Base-by-base conservation (phyloP, 2,113 vertebrate species). In the rat (Rattus norvegicus) region DNA sequence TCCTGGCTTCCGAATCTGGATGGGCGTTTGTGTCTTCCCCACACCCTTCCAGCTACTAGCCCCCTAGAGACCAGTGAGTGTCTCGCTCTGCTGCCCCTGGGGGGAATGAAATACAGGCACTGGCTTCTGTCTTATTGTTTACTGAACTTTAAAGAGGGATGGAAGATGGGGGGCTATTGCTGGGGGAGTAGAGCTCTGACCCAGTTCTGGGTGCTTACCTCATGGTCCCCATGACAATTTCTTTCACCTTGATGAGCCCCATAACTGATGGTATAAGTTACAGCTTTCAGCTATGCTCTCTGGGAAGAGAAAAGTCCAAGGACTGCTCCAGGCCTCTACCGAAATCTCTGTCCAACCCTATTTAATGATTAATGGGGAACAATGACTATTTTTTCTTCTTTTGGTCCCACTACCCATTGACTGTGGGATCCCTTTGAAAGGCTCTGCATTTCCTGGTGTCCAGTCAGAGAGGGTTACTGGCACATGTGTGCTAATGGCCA, bases 161-260 rank as follows among this genome's bases (percentile, higher is more conserved):
- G 5, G 36, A 2, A 47, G 36, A n/a, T 5, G 0, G 4, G 75
- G 26, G 5, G 61, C 2, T 36, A 6, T 22, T 33, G 26, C 28
- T 61, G 12, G 6, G 47, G 63, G 54, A 72, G 43, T 43, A 14
- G 84, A 93, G 70, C 24, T 49, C 49, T 9, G 30, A 0, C 52
- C 59, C 20, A 22, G 7, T 22, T 36, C 20, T 63, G 20, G 49
- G 24, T 72, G 43, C 49, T 84, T 16, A 72, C 39, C 54, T 22
- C 49, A 14, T 13, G 61, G 81, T 61, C 69, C 67, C 77, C 36
- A 2, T 22, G 69, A 88, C 76, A 89, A 39, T n/a, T 39, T 43
- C 20, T 43, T 63, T 33, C 65, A 79, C 19, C 49, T n/a, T 19
- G 17, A 65, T 43, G 63, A 94, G 52, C 47, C 47, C 52, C 10